Conservation (phyloP, 2,888 invertebrate genomes). For the Marronus borbonicus region DNA sequence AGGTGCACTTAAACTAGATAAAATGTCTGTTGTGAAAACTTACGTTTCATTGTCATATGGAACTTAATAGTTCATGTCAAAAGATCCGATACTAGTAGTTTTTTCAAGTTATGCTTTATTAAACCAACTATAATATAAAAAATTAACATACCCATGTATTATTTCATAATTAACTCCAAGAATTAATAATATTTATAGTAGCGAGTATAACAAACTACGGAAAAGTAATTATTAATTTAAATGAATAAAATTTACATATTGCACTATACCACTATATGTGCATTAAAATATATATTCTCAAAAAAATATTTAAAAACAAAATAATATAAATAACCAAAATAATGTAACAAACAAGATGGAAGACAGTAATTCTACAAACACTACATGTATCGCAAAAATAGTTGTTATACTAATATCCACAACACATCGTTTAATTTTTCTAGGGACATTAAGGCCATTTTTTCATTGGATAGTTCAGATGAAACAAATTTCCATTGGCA, state of each 20-base stretch:
- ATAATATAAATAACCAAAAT: constrained; percentile 52
- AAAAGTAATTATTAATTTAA: constrained; percentile 12
- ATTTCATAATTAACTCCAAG: not conserved
- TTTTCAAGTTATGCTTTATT: not conserved
- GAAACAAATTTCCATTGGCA: constrained; percentile 57
- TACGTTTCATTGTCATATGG: too few relatives aligned
- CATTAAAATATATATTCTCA: constrained; percentile 22
- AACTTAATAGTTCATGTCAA: too few relatives aligned
- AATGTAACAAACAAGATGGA: constrained; percentile 62
- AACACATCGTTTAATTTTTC: constrained; percentile 59
- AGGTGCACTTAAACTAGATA: too few relatives aligned
- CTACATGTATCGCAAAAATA: constrained; percentile 64
- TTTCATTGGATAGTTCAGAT: constrained; percentile 63
- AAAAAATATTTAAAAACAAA: constrained; percentile 33
- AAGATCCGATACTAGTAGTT: not conserved
- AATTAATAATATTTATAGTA: constrained; percentile 11
- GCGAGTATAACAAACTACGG: constrained; percentile 32
- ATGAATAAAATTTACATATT: constrained; percentile 23
- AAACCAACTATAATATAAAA: not conserved
- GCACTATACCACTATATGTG: constrained; percentile 29
- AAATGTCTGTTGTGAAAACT: too few relatives aligned
- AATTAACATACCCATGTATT: constrained; percentile 20
- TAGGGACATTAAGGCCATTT: constrained; percentile 66
- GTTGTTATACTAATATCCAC: constrained; percentile 64
- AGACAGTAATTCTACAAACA: constrained; percentile 64